phyloP scores from a whole-genome alignment of 2,888 invertebrate genomes.

The Tineola bisselliella region DNA sequence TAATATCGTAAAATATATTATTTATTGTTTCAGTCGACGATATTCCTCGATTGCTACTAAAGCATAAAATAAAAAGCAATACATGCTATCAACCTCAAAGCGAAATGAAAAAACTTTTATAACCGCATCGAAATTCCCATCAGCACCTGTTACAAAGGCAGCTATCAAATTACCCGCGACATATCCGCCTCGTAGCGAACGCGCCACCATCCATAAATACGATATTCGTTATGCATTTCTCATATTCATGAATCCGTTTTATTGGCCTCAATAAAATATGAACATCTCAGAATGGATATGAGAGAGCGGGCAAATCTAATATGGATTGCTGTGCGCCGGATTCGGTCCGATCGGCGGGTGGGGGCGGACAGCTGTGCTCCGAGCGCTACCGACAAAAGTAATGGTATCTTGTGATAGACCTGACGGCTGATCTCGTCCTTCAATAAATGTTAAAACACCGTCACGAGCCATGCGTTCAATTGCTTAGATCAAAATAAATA shows the following conservation, averaged over 20 bases:
- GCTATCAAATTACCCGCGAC: conserved; percentile 67
- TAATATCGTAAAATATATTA: conserved; percentile 8
- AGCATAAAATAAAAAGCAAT: conserved; percentile 34
- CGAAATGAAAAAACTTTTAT: conserved; percentile 46
- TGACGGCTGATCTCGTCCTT: conserved; percentile 4
- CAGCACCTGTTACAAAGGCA: conserved; percentile 67
- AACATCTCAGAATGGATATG: conserved; percentile 69
- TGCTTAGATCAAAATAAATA: too few species aligned
- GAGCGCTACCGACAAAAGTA: conserved; percentile 15
- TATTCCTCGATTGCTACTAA: conserved; percentile 6
- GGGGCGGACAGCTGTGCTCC: conserved; percentile 33
- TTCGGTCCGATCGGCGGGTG: conserved; percentile 48
- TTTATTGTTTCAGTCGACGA: conserved; percentile 9
- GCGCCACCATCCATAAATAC: conserved; percentile 59
- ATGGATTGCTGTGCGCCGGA: conserved; percentile 64
- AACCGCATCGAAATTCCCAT: conserved; percentile 61
- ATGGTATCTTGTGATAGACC: not conserved
- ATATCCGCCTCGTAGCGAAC: conserved; percentile 36
- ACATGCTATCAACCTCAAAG: conserved; percentile 45
- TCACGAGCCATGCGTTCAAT: too few species aligned
- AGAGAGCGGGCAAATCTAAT: conserved; percentile 66
- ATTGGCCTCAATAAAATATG: conserved; percentile 70
- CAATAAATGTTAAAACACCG: conserved; percentile 9
- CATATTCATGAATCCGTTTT: conserved; percentile 70
- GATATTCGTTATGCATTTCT: conserved; percentile 68